Evolutionary conservation across 2,797 vertebrate species (phyloP).

Genomic region (Oreortyx pictus): DNA sequence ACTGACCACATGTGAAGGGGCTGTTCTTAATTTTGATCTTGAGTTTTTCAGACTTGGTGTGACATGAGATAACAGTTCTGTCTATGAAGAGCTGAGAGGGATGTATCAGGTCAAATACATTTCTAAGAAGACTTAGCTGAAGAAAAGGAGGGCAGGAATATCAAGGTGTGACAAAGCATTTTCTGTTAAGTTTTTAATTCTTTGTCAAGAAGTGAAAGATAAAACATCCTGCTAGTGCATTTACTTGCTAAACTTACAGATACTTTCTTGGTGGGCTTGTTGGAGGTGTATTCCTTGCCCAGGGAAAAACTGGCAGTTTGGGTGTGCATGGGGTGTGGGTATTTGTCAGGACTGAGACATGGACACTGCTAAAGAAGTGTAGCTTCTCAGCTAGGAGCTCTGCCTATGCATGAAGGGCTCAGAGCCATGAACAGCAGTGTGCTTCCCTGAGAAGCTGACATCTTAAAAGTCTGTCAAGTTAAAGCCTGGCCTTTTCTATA

Average conservation of each 20-base stretch:
- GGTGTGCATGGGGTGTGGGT: not conserved
- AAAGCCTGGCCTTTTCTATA: not conserved
- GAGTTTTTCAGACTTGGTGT: not conserved
- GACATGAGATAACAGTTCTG: not conserved
- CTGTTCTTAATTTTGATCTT: not conserved
- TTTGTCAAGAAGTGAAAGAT: not conserved
- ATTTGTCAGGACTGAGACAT: not conserved
- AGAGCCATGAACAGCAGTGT: not conserved
- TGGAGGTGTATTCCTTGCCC: not conserved
- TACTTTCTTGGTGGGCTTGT: not conserved
- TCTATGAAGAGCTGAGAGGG: not conserved
- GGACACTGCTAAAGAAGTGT: not conserved
- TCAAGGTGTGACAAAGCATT: not conserved
- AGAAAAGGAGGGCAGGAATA: not conserved
- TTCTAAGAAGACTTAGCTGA: not conserved
- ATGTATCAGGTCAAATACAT: not conserved
- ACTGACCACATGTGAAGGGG: not conserved
- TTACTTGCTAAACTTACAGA: not conserved
- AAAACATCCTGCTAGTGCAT: not conserved
- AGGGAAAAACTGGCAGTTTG: rapidly evolving
- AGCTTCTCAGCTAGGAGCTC: not conserved
- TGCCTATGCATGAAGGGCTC: not conserved
- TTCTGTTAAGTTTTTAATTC: not conserved
- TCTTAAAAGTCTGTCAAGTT: not conserved
- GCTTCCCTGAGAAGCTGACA: not conserved